phyloP scores from a whole-genome alignment of 2,797 vertebrate genomes.

The Linurgus olivaceus region DNA sequence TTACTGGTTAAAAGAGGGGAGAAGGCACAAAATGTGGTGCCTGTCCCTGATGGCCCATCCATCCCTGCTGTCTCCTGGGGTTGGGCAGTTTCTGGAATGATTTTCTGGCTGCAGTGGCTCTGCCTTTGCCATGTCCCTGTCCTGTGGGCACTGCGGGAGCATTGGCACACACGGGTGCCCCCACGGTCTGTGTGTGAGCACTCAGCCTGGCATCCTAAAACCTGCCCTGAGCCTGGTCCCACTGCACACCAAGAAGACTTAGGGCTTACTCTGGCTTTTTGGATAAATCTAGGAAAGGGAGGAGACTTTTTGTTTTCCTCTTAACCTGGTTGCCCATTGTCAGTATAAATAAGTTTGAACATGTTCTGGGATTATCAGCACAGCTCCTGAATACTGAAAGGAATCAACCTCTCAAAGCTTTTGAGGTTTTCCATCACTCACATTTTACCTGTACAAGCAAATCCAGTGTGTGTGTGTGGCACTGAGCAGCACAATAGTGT shows the following conservation, averaged over 20 bases:
- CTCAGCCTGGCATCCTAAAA: background rate
- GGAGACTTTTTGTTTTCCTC: background rate
- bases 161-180: rapidly evolving
- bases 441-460: background rate
- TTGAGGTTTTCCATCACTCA: background rate
- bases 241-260: background rate
- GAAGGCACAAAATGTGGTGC: rapidly evolving
- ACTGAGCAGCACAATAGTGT: background rate
- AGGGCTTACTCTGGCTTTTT: background rate
- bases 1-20: background rate
- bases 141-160: rapidly evolving
- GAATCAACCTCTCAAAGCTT: background rate
- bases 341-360: background rate
- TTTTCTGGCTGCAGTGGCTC: background rate
- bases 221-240: background rate
- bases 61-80: background rate
- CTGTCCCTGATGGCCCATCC: rapidly evolving
- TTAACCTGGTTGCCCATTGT: background rate
- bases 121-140: background rate
- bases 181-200: rapidly evolving
- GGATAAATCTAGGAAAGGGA: background rate
- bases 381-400: background rate
- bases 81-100: rapidly evolving
- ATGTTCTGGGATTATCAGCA: background rate
- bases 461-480: background rate